Base-by-base conservation (phyloP, 2,797 vertebrate species). In the Lerista edwardsae region DNA sequence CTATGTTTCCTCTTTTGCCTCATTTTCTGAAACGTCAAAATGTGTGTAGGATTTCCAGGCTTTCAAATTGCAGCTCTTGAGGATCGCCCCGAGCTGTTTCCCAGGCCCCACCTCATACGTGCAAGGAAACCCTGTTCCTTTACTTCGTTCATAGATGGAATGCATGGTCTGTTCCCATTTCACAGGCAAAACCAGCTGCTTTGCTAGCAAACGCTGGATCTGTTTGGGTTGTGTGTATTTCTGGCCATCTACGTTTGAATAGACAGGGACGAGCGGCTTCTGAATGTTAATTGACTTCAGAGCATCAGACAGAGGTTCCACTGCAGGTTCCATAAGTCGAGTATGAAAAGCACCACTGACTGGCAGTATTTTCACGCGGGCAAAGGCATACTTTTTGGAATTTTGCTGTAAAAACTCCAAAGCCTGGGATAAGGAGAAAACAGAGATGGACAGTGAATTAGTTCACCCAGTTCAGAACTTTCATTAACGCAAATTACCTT, bases 271-370 rank as follows among this genome's bases (percentile, higher is more conserved):
- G 90, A 98, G 95, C 0, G 98, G 98, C 29, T 95, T 95, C 36
- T 95, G 96, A 41, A 99, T 84, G 78, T 96, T 93, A 4, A 98
- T 84, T 0, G 96, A 94, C 59, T 92, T 92, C 15, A 99, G 95
- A 17, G 95, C 96, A 4, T 97, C 95, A 3, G 91, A 89, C 87
- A 99, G 84, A 0, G 97, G 97, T 80, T 97, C 96, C 21, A 94
- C 51, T 0, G 98, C 98, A 0, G 96, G 93, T 89, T 94, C 91
- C 99, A 99, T 99, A 87, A 99, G 97, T 15, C 94, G 88, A 0
- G 98, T 99, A 86, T 99, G 98, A 91, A 99, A 99, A 31, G 97
- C 99, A 0, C 98, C 99, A 2, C 98, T 98, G 25, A 99, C 98
- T 0, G 97, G 97, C 51, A 99, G 94, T 88, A 93, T 90, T 80